Evolutionary conservation across 37 sponge, comb jelly and placozoan genomes (phyloP), one percentile per base, ranked within the genome.

Genomic region (Hormiphora californensis): DNA sequence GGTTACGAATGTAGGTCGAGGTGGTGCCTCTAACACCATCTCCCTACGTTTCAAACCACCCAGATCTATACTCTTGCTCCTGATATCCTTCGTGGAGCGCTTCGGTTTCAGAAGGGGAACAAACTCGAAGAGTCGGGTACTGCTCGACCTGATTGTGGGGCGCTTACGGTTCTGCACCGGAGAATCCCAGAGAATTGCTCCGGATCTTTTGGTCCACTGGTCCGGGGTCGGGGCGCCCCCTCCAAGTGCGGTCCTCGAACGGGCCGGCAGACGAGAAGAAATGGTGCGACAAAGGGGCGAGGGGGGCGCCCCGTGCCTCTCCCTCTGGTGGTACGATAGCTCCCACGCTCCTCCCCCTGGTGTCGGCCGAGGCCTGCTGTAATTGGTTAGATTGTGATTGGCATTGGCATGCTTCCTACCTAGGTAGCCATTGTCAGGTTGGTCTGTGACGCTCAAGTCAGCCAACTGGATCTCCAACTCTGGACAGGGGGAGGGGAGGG

Each of bases 71-170:
- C n/a, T n/a, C n/a, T n/a, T n/a, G n/a, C n/a, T n/a, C n/a, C n/a
- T n/a, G n/a, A n/a, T n/a, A n/a, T n/a, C n/a, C n/a, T n/a, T n/a
- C n/a, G n/a, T n/a, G n/a, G n/a, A n/a, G n/a, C n/a, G n/a, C 81
- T 33, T 27, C 27, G 81, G 81, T 19, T 73, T 73, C 22, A 73
- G 40, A 8, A 27, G 40, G 28, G 81, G 81, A 8, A 40, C 44
- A 19, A 73, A 73, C 81, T 73, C 81, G 81, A 73, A 73, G 21
- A 39, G 5, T 19, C 81, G 40, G 46, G 46, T 28, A 8, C 46
- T 73, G n/a, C 36, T 73, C 46, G n/a, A n/a, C n/a, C n/a, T n/a
- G n/a, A n/a, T n/a, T n/a, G n/a, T n/a, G n/a, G n/a, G n/a, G n/a
- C n/a, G n/a, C n/a, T n/a, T n/a, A n/a, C n/a, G n/a, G n/a, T n/a